Evolutionary conservation across 2,888 invertebrate species (phyloP).

Genomic region (Nomada goodeniana): DNA sequence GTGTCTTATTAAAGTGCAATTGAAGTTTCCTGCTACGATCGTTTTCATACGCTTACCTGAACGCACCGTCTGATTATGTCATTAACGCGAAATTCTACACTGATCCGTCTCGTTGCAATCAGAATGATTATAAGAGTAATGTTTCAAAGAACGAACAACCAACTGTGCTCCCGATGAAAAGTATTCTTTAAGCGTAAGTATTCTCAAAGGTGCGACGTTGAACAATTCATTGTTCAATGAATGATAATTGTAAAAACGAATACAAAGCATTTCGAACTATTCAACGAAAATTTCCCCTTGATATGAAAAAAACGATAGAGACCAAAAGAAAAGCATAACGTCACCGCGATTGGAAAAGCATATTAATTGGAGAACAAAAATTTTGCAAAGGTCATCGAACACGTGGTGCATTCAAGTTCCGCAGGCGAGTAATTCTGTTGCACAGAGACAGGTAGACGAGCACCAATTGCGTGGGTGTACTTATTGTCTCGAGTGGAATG

Average conservation of each 20-base stretch:
- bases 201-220: no score
- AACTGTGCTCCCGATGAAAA: constrained; percentile 1
- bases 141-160: constrained; percentile 17
- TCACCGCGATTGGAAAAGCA: neutral
- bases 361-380: neutral
- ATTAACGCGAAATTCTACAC: constrained; percentile 37
- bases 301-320: no score
- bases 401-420: neutral
- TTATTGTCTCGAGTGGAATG: constrained; percentile 83
- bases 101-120: constrained; percentile 11
- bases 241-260: no score
- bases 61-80: constrained; percentile 26
- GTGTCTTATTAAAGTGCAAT: neutral
- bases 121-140: constrained; percentile 35
- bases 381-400: neutral
- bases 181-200: neutral
- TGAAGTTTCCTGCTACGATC: neutral
- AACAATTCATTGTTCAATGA: no score
- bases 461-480: constrained; percentile 75
- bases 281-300: no score
- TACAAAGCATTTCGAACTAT: no score
- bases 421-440: constrained; percentile 47
- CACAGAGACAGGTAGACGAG: constrained; percentile 62
- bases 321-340: neutral
- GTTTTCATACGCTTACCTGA: neutral